Percentiles rank a stretch among this genome's conserved stretches.
Evolutionary conservation across 2,888 invertebrate species (phyloP).

Genomic region (Elysia crispata): DNA sequence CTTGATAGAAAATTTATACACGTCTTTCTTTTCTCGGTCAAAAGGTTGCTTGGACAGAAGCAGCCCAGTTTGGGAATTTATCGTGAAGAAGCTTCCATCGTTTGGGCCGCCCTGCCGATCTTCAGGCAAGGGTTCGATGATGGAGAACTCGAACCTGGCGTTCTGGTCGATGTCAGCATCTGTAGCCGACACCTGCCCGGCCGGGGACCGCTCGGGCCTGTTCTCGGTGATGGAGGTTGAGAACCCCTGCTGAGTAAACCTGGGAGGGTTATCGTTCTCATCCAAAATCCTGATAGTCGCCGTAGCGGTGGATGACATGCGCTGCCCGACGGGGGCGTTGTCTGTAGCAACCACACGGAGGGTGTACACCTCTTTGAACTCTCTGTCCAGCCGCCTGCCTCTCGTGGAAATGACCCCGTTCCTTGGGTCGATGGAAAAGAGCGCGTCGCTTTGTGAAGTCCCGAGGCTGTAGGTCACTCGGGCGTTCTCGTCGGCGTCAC

Average conservation of each 20-base stretch:
- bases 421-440: conserved; percentile 90
- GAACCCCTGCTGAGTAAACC: conserved; percentile 85
- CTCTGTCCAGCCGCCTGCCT: conserved; percentile 86
- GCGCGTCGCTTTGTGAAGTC: conserved; percentile 52
- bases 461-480: conserved; percentile 76
- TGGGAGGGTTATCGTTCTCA: conserved; percentile 86
- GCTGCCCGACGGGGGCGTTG: conserved; percentile 58
- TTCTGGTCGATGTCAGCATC: conserved; percentile 95
- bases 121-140: conserved; percentile 1
- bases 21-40: conserved; percentile 90
- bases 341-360: conserved; percentile 81
- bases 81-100: conserved; percentile 80
- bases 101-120: conserved; percentile 27
- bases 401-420: conserved; percentile 91
- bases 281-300: conserved; percentile 81
- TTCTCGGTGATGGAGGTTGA: conserved; percentile 93
- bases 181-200: conserved; percentile 91
- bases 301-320: conserved; percentile 83
- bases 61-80: conserved; percentile 87
- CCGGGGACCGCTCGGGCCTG: conserved; percentile 90
- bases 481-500: conserved; percentile 89
- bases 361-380: conserved; percentile 84
- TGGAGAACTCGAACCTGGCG: conserved; percentile 81
- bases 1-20: conserved; percentile 89
- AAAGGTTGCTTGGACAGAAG: conserved; percentile 88